These are phyloP conservation scores for Cremastinae sp. DNA, from an alignment of 2,888 invertebrate genomes.

Conservation along the genomic window DNA sequence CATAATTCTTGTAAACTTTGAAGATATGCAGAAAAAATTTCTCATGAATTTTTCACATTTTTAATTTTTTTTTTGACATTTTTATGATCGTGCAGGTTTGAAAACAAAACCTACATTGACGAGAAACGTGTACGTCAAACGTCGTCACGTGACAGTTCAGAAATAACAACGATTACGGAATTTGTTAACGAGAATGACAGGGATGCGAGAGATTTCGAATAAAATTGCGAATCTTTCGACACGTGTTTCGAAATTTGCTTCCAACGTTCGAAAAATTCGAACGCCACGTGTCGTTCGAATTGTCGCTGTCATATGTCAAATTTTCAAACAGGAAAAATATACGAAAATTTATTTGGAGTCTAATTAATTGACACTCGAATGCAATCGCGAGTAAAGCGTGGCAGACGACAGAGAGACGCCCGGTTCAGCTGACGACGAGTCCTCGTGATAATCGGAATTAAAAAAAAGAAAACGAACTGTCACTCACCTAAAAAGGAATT, in stretches of 20 bases:
- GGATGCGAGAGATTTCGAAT: not conserved
- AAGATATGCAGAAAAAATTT: no score
- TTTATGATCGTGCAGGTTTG: no score
- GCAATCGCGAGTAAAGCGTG: slow-evolving; percentile 48
- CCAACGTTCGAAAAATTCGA: not conserved
- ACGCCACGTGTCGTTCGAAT: slow-evolving; percentile 5
- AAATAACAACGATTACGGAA: not conserved
- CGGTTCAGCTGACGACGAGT: slow-evolving; percentile 23
- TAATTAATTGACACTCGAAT: slow-evolving; percentile 34
- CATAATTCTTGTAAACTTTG: no score
- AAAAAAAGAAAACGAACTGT: slow-evolving; percentile 14
- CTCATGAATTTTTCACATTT: no score
- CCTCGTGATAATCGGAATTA: not conserved
- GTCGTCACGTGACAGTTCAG: slow-evolving; percentile 7
- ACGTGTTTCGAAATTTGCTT: not conserved
- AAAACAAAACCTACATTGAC: not conserved
- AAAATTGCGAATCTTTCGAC: not conserved
- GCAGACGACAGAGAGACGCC: slow-evolving; percentile 64
- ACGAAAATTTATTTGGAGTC: not conserved
- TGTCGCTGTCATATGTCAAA: not conserved
- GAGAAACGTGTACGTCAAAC: slow-evolving; percentile 16
- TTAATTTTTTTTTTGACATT: no score
- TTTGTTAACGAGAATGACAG: slow-evolving; percentile 1
- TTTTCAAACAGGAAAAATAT: not conserved
- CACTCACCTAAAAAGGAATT: slow-evolving; percentile 27